Conservation (phyloP, 2,888 invertebrate genomes). For the Cryptophagus acutangulus region DNA sequence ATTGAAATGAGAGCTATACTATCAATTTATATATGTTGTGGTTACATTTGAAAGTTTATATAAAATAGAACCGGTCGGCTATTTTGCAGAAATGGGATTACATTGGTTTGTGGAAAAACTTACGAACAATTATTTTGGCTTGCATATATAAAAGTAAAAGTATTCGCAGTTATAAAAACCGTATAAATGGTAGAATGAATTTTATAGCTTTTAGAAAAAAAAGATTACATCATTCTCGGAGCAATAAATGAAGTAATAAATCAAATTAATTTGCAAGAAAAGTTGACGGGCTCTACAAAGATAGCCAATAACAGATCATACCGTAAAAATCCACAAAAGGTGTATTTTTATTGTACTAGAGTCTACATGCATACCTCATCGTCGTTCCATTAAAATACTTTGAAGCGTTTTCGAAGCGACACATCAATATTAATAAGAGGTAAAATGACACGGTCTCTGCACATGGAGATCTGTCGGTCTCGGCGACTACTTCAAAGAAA, state of each 20-base stretch:
- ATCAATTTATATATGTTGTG: no score
- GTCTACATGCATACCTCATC: conserved; percentile 13
- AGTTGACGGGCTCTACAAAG: background rate
- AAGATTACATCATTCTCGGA: no score
- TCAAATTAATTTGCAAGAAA: conserved; percentile 1
- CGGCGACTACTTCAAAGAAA: conserved; percentile 28
- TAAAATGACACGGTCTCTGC: conserved; percentile 20
- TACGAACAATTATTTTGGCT: no score
- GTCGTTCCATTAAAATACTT: conserved; percentile 11
- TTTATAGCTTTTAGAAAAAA: background rate
- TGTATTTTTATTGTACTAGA: conserved; percentile 8
- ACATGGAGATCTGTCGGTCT: conserved; percentile 27
- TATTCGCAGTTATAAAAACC: no score
- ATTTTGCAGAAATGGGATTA: no score
- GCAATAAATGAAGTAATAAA: background rate
- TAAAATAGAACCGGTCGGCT: no score
- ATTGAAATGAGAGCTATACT: no score
- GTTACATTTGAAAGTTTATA: no score
- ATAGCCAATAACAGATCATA: conserved; percentile 13
- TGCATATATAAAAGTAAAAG: no score
- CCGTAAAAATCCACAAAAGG: conserved; percentile 11
- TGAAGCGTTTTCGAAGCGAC: conserved; percentile 18
- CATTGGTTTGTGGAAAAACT: no score
- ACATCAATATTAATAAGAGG: conserved; percentile 26
- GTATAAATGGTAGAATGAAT: background rate